Evolutionary conservation across 1,140 invertebrate species (phyloP).

Genomic region (Diplogasteroides magnus): DNA sequence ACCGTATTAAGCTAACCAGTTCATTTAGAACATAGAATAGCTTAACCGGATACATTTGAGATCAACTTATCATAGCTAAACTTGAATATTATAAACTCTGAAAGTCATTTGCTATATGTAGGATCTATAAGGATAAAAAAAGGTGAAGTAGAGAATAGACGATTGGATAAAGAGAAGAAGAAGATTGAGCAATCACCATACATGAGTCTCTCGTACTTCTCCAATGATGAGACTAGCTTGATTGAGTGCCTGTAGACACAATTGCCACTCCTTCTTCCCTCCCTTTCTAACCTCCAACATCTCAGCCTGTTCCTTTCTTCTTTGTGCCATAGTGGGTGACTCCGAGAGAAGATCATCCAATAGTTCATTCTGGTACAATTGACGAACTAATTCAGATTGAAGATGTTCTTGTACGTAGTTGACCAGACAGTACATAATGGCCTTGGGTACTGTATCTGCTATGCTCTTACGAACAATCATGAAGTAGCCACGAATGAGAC

Average conservation of each 20-base stretch:
- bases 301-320: conserved; percentile 87
- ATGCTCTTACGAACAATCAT: conserved; percentile 97
- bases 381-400: conserved; percentile 93
- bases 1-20: no score
- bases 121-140: no score
- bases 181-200: conserved; percentile 72
- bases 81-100: no score
- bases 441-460: conserved; percentile 96
- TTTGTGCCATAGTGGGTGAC: conserved; percentile 90
- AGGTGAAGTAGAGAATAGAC: no score
- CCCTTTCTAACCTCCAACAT: conserved; percentile 83
- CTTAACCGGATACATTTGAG: no score
- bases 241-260: conserved; percentile 72
- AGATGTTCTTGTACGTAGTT: conserved; percentile 87
- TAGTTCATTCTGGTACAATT: conserved; percentile 91
- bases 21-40: no score
- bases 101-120: no score
- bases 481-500: conserved; percentile 95
- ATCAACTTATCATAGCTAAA: no score
- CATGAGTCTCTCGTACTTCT: conserved; percentile 94
- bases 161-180: no score
- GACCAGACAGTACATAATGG: conserved; percentile 98
- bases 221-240: conserved; percentile 89
- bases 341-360: conserved; percentile 88
- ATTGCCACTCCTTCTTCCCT: background rate